Evolutionary conservation across 1,140 invertebrate species (phyloP), one percentile per base, ranked within the genome.

Genomic region (Ceratitis capitata): DNA sequence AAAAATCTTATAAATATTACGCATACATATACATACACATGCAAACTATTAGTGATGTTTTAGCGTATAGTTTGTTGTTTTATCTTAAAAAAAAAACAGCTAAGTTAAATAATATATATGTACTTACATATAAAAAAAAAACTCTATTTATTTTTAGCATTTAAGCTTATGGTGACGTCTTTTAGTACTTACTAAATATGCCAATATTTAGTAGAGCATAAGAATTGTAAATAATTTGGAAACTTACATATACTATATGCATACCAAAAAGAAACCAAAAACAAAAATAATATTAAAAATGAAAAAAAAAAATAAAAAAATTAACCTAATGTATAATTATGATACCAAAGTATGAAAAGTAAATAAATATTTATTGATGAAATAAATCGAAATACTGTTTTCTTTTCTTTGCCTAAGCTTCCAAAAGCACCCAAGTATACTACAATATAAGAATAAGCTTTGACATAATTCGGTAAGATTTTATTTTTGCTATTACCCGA

Each of bases 281-380:
- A 47, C 45, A 47, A 47, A 12, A 47, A 47, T n/a, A n/a, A n/a
- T n/a, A n/a, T n/a, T n/a, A n/a, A n/a, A n/a, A 56, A 9, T n/a
- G 23, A 23, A n/a, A 56, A n/a, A 9, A 23, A 53, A 53, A 16
- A 35, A 19, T 39, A 64, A 35, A 35, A n/a, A n/a, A n/a, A n/a
- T n/a, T n/a, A n/a, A n/a, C n/a, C n/a, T n/a, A n/a, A 69, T 69
- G 61, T 69, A 69, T 32, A 69, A 69, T 32, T 69, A 39, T 6
- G 23, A 61, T 29, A 61, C 56, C 10, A 61, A 32, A 61, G 29
- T 69, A 69, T 32, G 35, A 69, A 35, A 35, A 32, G 23, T 32
- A 35, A 69, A 69, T 69, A 69, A 69, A 69, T 69, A 69, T 69
- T 69, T 69, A 69, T 69, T 69, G 61, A 69, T 69, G 61, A 69